Evolutionary conservation across 2,113 vertebrate species (phyloP).

Genomic region (Sclerurus mexicanus): DNA sequence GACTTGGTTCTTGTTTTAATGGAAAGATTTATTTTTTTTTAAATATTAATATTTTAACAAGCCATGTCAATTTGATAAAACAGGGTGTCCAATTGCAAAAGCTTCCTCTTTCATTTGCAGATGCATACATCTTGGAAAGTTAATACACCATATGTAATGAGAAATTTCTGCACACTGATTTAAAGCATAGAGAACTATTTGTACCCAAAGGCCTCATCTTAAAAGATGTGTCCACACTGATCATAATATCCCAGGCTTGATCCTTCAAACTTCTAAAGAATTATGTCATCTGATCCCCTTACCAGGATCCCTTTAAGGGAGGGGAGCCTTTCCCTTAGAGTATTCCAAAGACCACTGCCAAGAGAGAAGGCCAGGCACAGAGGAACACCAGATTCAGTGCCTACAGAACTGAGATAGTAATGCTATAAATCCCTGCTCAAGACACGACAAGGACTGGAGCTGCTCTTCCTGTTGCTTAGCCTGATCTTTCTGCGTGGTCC

Average conservation of each 20-base stretch:
- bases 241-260: background rate
- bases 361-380: background rate
- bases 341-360: background rate
- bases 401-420: background rate
- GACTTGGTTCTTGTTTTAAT: slow-evolving; percentile 27
- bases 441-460: background rate
- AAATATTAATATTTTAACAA: slow-evolving; percentile 45
- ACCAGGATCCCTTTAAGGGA: background rate
- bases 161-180: slow-evolving; percentile 8
- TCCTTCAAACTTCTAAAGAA: background rate
- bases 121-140: background rate
- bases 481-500: background rate
- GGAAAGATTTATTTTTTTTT: background rate
- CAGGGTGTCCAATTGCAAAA: background rate
- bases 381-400: background rate
- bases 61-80: slow-evolving; percentile 29
- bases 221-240: background rate
- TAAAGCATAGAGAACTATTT: background rate
- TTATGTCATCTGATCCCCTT: background rate
- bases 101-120: slow-evolving; percentile 18
- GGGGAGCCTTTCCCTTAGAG: background rate
- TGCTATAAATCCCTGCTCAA: background rate
- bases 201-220: background rate
- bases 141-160: background rate
- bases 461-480: background rate